Conservation (phyloP, 2,113 vertebrate genomes). For the Hylia prasina region DNA sequence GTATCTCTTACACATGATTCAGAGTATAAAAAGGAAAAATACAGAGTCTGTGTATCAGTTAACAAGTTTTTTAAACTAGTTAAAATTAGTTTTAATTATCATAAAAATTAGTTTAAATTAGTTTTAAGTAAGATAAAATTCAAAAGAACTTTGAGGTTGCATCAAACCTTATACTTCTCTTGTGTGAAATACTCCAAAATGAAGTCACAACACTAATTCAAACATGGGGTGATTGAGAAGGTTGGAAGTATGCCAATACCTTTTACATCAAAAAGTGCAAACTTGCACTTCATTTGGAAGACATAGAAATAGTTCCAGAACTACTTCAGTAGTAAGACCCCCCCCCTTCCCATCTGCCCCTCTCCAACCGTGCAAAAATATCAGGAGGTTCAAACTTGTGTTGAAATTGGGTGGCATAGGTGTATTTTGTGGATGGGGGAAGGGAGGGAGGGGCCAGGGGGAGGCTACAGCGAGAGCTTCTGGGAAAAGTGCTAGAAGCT, state of each 20-base stretch:
- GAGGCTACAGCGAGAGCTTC: fast-evolving
- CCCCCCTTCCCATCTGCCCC: fast-evolving
- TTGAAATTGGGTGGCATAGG: background rate
- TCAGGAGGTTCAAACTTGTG: background rate
- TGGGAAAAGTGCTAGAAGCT: background rate
- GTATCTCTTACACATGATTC: background rate
- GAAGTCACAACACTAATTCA: background rate
- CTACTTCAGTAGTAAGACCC: background rate
- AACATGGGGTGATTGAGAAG: background rate
- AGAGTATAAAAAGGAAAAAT: background rate
- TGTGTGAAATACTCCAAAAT: background rate
- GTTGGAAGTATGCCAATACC: background rate
- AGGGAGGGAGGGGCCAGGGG: background rate
- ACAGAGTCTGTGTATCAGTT: background rate
- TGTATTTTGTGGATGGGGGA: background rate
- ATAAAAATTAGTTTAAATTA: background rate
- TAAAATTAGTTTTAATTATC: background rate
- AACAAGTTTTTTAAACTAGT: background rate
- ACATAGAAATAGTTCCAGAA: background rate
- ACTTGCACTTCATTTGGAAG: background rate
- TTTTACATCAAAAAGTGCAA: background rate
- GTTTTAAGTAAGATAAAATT: background rate
- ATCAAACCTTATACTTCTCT: background rate
- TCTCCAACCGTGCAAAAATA: fast-evolving
- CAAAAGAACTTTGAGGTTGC: background rate